Evolutionary conservation across 1,140 invertebrate species (phyloP), one percentile per base, ranked within the genome.

Genomic region (Ylistrum balloti): DNA sequence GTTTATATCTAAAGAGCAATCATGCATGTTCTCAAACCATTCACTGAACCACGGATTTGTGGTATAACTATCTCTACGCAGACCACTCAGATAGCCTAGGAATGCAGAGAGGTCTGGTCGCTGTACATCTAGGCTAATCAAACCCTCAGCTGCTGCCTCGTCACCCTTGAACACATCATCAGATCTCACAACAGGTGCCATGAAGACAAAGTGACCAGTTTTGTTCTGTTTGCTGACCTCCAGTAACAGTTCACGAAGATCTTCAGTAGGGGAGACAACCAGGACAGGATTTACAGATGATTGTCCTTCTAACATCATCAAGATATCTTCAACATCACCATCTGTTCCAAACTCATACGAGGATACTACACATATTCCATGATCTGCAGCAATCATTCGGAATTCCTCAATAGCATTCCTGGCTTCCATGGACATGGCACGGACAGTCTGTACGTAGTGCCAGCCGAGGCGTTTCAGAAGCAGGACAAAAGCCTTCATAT

Each of bases 401-500:
- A 95, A 94, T 41, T 92, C 88, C 20, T 87, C 91, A 22, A 89
- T 41, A 13, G 90, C 93, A 89, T 91, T 91, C 38, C 88, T 88
- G 86, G 90, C 91, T 89, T 92, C 93, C 33, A 35, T 89, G 56
- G 90, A 87, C 17, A 87, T 85, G 38, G 89, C 85, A 56, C 92
- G 56, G 7, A 95, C 89, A 32, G 91, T 91, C 90, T 96, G 95
- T 9, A 95, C 88, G 93, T 95, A 94, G 11, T 90, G 89, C 94
- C 94, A 95, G 45, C 93, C 93, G 0, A 91, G 85, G 15, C 93
- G 88, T 90, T 95, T 95, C 22, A 95, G 86, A 28, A 95, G 89
- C n/a, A 93, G 74, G n/a, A 95, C 91, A 48, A 98, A 97, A 34
- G 97, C 97, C 93, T 97, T 97, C 0, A 98, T 97, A 96, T 98